Evolutionary conservation across 2,113 vertebrate species (phyloP).

Genomic region (Castor canadensis): DNA sequence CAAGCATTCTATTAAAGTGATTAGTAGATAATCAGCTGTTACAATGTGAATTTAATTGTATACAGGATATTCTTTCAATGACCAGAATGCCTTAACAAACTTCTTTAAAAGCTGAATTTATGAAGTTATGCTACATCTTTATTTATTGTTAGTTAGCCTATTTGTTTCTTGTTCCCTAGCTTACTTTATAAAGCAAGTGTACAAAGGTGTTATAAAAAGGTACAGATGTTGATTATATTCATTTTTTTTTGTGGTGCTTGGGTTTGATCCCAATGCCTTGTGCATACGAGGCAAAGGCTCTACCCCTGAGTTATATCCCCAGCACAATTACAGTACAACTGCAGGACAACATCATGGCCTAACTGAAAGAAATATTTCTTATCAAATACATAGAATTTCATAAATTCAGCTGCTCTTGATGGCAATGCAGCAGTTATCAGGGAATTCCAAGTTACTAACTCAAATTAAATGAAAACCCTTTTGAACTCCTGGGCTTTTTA

Average conservation of each 20-base stretch:
- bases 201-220: neutral
- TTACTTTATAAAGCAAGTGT: slow-evolving; percentile 22
- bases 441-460: slow-evolving; percentile 39
- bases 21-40: neutral
- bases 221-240: neutral
- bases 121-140: slow-evolving; percentile 23
- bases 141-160: neutral
- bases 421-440: slow-evolving; percentile 51
- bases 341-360: neutral
- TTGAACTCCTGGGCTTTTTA: slow-evolving; percentile 60
- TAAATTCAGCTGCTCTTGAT: neutral
- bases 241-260: neutral
- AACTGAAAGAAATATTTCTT: slow-evolving; percentile 38
- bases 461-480: slow-evolving; percentile 52
- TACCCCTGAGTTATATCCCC: too few relatives aligned
- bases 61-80: neutral
- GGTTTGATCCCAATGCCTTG: neutral
- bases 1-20: neutral
- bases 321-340: neutral
- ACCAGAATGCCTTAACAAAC: neutral
- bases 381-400: slow-evolving; percentile 58
- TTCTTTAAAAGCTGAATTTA: slow-evolving; percentile 40
- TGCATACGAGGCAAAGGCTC: too few relatives aligned
- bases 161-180: slow-evolving; percentile 48
- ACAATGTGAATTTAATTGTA: neutral